Base-by-base conservation (phyloP, 2,113 vertebrate species). In the Fulmarus glacialis region DNA sequence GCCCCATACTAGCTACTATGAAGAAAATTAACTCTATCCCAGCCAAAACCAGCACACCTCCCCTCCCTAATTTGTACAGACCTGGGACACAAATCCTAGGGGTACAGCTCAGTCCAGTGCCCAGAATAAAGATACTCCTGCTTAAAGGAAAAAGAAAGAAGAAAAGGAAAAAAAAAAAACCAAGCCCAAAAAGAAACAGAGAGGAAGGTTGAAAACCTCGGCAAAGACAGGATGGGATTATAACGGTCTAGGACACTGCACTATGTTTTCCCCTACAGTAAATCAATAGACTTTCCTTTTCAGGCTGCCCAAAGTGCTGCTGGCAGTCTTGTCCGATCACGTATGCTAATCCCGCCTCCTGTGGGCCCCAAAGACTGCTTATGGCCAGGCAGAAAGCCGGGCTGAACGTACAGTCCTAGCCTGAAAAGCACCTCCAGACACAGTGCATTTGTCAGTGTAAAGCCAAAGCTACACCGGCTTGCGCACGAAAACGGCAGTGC, bases 401-500 rank as follows among this genome's bases (percentile, higher is more conserved):
- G 27, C 19, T 64, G 52, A 62, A n/a, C 63, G 18, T 10, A 20
- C 27, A n/a, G 21, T 32, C 67, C 47, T 32, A 12, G 15, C 42
- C 58, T 32, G 26, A 55, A 81, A 26, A 82, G 7, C 52, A 59
- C n/a, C 20, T 77, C 30, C 16, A 23, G 40, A 55, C 30, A 30
- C 16, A 16, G 15, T 9, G 26, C 50, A 11, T 38, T 59, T 27
- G 27, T 55, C 52, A 34, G 23, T 10, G 18, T 45, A 66, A 81
- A 67, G 34, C 29, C 78, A 53, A 74, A 70, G 14, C 30, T 50
- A 8, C 40, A 12, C 24, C 68, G 36, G 22, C 3, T 72, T 21
- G 18, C 0, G 1, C 30, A 13, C 0, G 1, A 2, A 6, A 56
- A 26, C 0, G 1, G 72, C n/a, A 32, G 10, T 4, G 11, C 26